Conservation (phyloP, 2,113 vertebrate species). For the Murina feae region DNA sequence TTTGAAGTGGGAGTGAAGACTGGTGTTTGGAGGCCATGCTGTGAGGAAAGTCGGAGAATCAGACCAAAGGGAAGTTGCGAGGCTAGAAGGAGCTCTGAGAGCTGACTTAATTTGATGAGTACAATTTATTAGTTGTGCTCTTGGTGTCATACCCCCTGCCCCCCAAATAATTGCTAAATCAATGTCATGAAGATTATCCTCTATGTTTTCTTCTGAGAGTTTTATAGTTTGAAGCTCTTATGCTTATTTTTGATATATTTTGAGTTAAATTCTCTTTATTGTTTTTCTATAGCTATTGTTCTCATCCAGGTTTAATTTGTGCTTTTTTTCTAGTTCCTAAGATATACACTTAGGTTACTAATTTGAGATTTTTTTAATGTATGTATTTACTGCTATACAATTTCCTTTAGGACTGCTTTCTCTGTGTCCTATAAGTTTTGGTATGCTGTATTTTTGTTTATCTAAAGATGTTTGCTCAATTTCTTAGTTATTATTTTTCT, state of each 20-base stretch:
- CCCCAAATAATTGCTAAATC: not conserved
- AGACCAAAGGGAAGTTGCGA: too few species aligned
- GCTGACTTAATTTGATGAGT: not conserved
- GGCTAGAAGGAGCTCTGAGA: too few species aligned
- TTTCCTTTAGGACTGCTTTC: not conserved
- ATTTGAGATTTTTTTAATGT: not conserved
- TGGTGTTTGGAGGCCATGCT: conserved; percentile 63
- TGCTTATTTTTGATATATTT: not conserved
- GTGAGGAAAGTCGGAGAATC: not conserved
- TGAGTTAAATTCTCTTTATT: not conserved
- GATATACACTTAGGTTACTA: not conserved
- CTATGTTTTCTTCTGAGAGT: not conserved
- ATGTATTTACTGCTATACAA: not conserved
- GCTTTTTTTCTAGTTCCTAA: not conserved
- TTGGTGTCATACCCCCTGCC: not conserved
- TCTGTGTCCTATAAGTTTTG: not conserved
- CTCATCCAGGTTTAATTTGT: not conserved
- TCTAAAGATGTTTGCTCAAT: not conserved
- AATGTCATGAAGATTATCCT: not conserved
- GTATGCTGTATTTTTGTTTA: not conserved
- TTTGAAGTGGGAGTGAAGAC: not conserved
- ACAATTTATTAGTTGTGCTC: not conserved
- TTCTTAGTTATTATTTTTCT: not conserved
- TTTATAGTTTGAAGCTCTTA: not conserved
- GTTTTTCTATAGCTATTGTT: not conserved